These are phyloP conservation scores for Papilio dardanus DNA, from an alignment of 1,140 invertebrate species.

Conservation along the genomic window DNA sequence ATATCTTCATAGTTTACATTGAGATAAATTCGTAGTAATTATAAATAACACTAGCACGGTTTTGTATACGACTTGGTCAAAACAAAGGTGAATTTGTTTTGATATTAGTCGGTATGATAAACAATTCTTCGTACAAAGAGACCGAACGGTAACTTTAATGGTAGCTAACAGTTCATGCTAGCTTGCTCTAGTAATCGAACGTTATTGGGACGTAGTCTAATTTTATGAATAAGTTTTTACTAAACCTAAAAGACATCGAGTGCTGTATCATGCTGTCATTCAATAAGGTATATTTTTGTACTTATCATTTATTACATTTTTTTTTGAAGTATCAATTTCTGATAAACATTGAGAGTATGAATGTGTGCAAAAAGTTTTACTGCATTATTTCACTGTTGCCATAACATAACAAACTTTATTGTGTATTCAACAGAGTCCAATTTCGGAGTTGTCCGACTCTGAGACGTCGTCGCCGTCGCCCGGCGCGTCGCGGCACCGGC, in stretches of 20 bases:
- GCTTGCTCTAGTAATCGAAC: background rate
- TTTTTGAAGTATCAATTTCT: no score
- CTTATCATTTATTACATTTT: no score
- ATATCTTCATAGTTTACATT: background rate
- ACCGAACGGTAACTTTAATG: background rate
- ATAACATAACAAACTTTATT: conserved; percentile 38
- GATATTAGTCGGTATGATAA: background rate
- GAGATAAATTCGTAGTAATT: background rate
- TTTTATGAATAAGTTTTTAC: no score
- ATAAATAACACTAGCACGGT: background rate
- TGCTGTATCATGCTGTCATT: no score
- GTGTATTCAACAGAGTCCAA: conserved; percentile 63
- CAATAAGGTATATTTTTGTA: no score
- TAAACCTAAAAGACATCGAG: no score
- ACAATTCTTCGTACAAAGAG: background rate
- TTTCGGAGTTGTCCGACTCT: conserved; percentile 75
- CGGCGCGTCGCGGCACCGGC: conserved; percentile 55
- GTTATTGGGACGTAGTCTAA: no score
- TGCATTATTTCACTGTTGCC: background rate
- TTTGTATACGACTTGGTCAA: background rate
- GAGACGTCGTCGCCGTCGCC: conserved; percentile 75
- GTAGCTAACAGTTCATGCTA: background rate
- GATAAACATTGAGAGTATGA: no score
- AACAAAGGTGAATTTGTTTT: background rate
- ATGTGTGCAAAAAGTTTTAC: no score